Conservation (phyloP, 2,113 vertebrate genomes). For the Clinocottus analis region DNA sequence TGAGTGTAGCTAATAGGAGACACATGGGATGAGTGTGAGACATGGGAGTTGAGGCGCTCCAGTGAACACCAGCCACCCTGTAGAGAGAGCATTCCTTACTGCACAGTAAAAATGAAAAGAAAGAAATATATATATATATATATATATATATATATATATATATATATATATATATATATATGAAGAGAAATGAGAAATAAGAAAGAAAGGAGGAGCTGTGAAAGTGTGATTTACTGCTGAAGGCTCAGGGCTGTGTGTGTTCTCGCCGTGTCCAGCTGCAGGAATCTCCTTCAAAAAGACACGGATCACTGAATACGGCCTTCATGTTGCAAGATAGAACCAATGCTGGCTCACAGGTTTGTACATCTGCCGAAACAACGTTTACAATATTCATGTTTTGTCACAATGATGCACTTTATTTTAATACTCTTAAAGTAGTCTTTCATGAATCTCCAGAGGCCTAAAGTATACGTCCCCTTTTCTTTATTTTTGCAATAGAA, state of each 20-base stretch:
- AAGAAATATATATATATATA: constrained; percentile 22
- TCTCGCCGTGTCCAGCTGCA: constrained; percentile 55
- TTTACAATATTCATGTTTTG: constrained; percentile 2
- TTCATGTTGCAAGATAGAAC: constrained; percentile 34
- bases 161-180: constrained; percentile 20
- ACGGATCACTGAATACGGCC: constrained; percentile 59
- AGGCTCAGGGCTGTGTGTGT: constrained; percentile 63
- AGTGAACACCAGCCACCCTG: constrained; percentile 77
- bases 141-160: constrained; percentile 15
- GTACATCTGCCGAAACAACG: constrained; percentile 35
- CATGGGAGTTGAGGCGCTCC: constrained; percentile 77
- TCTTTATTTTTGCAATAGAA: constrained; percentile 23
- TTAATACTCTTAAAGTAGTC: not conserved
- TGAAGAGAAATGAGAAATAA: constrained; percentile 41
- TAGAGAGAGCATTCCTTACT: constrained; percentile 72
- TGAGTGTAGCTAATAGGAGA: constrained; percentile 84
- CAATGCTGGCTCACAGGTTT: constrained; percentile 20
- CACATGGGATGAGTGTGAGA: constrained; percentile 83
- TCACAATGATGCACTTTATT: not conserved
- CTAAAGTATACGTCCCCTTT: constrained; percentile 17
- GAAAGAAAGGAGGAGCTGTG: constrained; percentile 61
- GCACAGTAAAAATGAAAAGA: constrained; percentile 60
- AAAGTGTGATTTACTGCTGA: constrained; percentile 72
- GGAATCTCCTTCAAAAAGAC: constrained; percentile 68
- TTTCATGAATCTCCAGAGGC: not conserved